These are phyloP conservation scores for Sphaeridia pumilis DNA, from an alignment of 2,888 invertebrate species.

Conservation along the genomic window DNA sequence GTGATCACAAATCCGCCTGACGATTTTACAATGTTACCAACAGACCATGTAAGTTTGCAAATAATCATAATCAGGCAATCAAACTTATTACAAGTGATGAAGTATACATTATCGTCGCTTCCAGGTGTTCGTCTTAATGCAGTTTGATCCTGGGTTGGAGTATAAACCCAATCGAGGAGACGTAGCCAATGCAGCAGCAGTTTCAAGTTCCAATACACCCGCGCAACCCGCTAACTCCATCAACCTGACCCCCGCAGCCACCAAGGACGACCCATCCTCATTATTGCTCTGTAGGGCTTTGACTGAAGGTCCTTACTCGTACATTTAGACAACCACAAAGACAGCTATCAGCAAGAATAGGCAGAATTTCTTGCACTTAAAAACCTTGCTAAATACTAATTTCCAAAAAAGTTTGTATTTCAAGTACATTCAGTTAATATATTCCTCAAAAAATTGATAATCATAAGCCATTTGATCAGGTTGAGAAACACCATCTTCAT, in stretches of 20 bases:
- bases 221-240: slow-evolving; percentile 17
- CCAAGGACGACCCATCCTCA: slow-evolving; percentile 91
- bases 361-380: too few relatives aligned
- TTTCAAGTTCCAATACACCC: too few relatives aligned
- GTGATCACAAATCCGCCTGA: slow-evolving; percentile 99
- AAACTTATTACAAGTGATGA: too few relatives aligned
- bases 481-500: too few relatives aligned
- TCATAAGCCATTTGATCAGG: too few relatives aligned
- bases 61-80: not conserved
- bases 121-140: slow-evolving; percentile 95
- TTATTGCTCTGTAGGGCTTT: slow-evolving; percentile 98
- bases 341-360: too few relatives aligned
- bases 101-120: too few relatives aligned
- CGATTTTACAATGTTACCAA: slow-evolving; percentile 90
- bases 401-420: too few relatives aligned
- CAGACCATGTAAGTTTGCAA: slow-evolving; percentile 74
- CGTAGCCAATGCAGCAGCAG: slow-evolving; percentile 38
- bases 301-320: slow-evolving; percentile 93
- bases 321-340: too few relatives aligned
- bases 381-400: too few relatives aligned
- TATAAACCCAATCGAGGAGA: slow-evolving; percentile 74
- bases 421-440: too few relatives aligned
- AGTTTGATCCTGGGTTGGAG: slow-evolving; percentile 95
- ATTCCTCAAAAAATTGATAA: too few relatives aligned
- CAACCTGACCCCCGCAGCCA: slow-evolving; percentile 24